Evolutionary conservation across 2,888 invertebrate species (phyloP), one percentile per base, ranked within the genome.

Genomic region (Gnatocerus cornutus): DNA sequence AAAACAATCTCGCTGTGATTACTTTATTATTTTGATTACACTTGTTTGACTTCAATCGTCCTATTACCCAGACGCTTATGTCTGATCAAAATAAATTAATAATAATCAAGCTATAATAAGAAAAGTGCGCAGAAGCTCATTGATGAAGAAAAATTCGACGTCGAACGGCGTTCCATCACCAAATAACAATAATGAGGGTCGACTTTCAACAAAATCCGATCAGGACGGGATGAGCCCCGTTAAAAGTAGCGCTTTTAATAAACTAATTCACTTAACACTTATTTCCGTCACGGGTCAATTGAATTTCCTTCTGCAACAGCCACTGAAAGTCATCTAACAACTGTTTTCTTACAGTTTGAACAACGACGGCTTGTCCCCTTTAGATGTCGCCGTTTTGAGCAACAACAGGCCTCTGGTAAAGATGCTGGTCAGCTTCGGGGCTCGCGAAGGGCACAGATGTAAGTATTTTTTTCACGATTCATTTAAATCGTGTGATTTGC

Each of bases 361-460:
- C 84, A 89, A 90, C 68, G 97, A 97, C 85, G 94, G 94, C 14
- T 86, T 98, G 73, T 95, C 96, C 7, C 93, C 96, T 0, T 85
- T 98, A 84, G 98, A 98, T 84, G 93, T 98, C 72, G 97, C 98
- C 0, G 94, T 97, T 58, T 88, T 98, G 82, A 94, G 95, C 81
- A 94, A 93, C 84, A 95, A 97, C 84, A 89, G 93, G 77, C 92
- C 93, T 58, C 90, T 98, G 84, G 94, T 94, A 64, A 95, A 93
- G 86, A 93, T 97, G 91, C 89, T 99, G 72, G 90, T 97, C 81
- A 91, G 93, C 75, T 93, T 93, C 81, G 95, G 95, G 71, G 95
- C 94, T 73, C 91, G 91, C 79, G 94, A 95, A 85, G 93, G 94
- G 77, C 91, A 90, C 69, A 92, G 93, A 82, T 93, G 95, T 95